These are phyloP conservation scores for Phylloscopus whistleri DNA, from an alignment of 2,113 vertebrate species.

Conservation along the genomic window DNA sequence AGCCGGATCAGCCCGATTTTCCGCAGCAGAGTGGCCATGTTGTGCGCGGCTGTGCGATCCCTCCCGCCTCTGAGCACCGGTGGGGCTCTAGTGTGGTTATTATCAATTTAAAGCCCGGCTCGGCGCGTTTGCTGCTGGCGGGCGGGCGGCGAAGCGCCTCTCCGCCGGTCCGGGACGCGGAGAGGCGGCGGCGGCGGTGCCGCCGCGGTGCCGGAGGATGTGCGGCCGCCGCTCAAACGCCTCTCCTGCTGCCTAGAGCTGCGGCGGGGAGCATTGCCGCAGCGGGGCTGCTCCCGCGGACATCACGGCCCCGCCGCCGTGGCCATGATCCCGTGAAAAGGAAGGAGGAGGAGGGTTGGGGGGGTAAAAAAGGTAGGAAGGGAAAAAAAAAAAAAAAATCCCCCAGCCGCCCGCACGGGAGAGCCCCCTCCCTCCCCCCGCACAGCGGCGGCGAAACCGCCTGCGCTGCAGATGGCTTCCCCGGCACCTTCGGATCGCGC, in stretches of 20 bases:
- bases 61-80: neutral
- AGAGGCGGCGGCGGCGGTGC: neutral
- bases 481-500: too few relatives aligned
- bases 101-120: neutral
- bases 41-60: conserved; percentile 6
- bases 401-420: neutral
- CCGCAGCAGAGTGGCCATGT: conserved; percentile 95
- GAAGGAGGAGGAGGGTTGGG: neutral
- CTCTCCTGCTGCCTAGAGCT: neutral
- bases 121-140: neutral
- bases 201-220: neutral
- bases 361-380: neutral
- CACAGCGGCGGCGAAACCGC: neutral
- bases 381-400: neutral
- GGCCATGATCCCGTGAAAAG: neutral
- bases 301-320: neutral
- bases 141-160: neutral
- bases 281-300: neutral
- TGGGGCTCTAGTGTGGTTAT: neutral
- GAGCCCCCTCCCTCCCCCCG: neutral
- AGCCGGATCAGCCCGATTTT: conserved; percentile 97
- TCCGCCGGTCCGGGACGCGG: neutral
- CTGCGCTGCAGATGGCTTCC: neutral
- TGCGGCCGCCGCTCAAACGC: conserved; percentile 13
- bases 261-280: conserved; percentile 15